Evolutionary conservation across 1,140 invertebrate species (phyloP).

Genomic region (Apis florea): DNA sequence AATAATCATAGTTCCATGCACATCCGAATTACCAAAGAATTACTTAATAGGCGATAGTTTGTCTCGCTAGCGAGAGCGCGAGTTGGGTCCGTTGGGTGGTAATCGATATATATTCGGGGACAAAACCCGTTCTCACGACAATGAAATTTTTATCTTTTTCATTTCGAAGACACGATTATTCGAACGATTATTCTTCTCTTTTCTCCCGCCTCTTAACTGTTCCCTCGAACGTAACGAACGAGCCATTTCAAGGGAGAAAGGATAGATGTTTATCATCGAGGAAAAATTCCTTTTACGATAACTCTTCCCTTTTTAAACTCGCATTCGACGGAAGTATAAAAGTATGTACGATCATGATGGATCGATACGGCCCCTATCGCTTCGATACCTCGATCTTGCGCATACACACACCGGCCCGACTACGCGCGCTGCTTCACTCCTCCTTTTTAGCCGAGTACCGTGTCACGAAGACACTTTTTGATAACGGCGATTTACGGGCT

Average conservation of each 20-base stretch:
- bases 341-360: not conserved
- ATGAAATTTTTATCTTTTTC: not conserved
- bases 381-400: not conserved
- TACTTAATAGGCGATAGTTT: slow-evolving; percentile 70
- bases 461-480: slow-evolving; percentile 41
- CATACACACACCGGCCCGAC: not conserved
- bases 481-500: slow-evolving; percentile 37
- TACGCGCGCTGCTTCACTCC: slow-evolving; percentile 32
- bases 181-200: too few species aligned
- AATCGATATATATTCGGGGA: not conserved
- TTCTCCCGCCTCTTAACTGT: too few species aligned
- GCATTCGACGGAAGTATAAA: not conserved
- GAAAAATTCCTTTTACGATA: not conserved
- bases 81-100: slow-evolving; percentile 24
- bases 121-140: not conserved
- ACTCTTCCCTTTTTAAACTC: not conserved
- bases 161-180: too few species aligned
- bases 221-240: too few species aligned
- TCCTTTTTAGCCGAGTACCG: slow-evolving; percentile 42
- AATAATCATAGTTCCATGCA: slow-evolving; percentile 79
- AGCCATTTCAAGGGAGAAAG: too few species aligned
- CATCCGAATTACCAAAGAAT: slow-evolving; percentile 77
- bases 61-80: slow-evolving; percentile 50
- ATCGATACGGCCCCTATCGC: not conserved
- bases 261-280: not conserved